Base-by-base conservation (phyloP, 1,140 invertebrate genomes). In the Drosophila kanapiae region DNA sequence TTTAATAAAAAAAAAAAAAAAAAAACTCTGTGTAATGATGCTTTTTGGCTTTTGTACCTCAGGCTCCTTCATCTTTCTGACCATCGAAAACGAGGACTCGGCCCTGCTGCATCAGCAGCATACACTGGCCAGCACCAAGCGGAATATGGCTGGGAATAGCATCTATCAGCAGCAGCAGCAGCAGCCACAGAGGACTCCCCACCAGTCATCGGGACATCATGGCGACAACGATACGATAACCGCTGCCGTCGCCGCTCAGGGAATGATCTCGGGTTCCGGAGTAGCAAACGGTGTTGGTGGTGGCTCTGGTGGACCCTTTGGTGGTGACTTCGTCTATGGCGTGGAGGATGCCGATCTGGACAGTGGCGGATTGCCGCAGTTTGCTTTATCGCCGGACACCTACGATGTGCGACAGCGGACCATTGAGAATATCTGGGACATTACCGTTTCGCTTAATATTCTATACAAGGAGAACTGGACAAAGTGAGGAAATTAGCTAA, bases 401-500 rank as follows among this genome's bases (percentile, higher is more conserved):
- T 91, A 88, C 75, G 91, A 96, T 71, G 95, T 95, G 1, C 94
- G 96, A 75, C 94, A 95, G 8, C 95, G 95, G 75, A 97, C 96
- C 11, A 97, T 98, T 9, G 96, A 97, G 92, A 97, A 96, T 91
- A 97, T 99, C 75, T 99, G 98, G 98, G 96, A 98, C 87, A 98
- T 99, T 48, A 99, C 98, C 13, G 97, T 98, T 77, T 96, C 96
- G 57, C 94, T 99, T 53, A 99, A 99, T 93, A 98, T 99, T 82
- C 94, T 99, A 13, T 98, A 99, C 93, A 96, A 97, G 80, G 97
- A 98, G 91, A 99, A 99, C 93, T 99, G 98, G 98, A 99, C 98
- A 48, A 94, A 96, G 85, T 93, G 75, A 82, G 48, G 13, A 6
- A 0, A 13, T 8, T 0, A 10, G 14, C 7, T 9, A 8, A 16